A percentile compares a stretch with the other conserved stretches of the same genome.
phyloP scores from a whole-genome alignment of 2,797 vertebrate species.

The Phaenicophaeus curvirostris region DNA sequence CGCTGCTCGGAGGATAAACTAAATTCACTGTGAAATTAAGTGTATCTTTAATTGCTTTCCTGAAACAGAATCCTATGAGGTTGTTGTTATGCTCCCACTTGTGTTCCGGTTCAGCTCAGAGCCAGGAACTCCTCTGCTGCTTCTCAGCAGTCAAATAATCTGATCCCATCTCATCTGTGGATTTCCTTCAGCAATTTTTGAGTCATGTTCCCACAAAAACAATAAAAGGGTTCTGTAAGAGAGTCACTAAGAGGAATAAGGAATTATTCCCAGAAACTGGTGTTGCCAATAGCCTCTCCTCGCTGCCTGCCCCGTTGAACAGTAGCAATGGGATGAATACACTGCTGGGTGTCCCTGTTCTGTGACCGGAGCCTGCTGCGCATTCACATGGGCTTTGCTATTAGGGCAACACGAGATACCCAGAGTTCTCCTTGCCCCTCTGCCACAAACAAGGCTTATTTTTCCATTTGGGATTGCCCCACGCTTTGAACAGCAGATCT shows the following conservation, averaged over 20 bases:
- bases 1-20: not conserved
- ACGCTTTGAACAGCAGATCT: accelerated
- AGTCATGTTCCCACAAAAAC: not conserved
- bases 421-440: not conserved
- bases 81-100: not conserved
- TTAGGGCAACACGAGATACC: accelerated
- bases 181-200: not conserved
- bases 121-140: not conserved
- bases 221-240: not conserved
- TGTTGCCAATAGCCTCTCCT: not conserved
- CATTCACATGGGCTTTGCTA: not conserved
- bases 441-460: not conserved
- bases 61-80: not conserved
- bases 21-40: not conserved
- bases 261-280: not conserved
- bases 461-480: not conserved
- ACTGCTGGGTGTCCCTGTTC: accelerated
- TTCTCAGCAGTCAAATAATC: not conserved
- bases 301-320: not conserved
- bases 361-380: not conserved
- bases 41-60: not conserved
- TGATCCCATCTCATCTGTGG: not conserved
- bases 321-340: not conserved
- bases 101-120: not conserved
- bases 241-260: not conserved